A percentile compares a stretch with the other conserved stretches of the same genome.
These are phyloP conservation scores for Crenichthys baileyi DNA, from an alignment of 2,797 vertebrate genomes.

Conservation along the genomic window DNA sequence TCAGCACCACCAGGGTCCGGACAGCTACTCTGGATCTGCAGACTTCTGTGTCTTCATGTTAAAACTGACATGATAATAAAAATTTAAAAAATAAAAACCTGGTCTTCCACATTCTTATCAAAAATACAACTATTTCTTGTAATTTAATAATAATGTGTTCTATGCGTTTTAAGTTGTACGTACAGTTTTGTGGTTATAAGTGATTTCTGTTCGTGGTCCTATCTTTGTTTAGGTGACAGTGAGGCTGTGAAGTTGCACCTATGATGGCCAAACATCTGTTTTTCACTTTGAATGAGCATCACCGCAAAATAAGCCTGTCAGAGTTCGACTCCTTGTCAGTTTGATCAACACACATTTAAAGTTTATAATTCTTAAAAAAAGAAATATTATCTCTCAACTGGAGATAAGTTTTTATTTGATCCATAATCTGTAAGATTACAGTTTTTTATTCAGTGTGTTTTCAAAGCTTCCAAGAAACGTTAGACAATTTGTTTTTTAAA, in stretches of 20 bases:
- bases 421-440: background rate
- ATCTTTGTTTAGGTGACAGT: background rate
- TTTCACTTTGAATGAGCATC: background rate
- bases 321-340: background rate
- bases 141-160: background rate
- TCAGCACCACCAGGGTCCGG: constrained; percentile 64
- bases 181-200: background rate
- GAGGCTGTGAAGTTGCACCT: too few species aligned
- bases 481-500: background rate
- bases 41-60: background rate
- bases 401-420: background rate
- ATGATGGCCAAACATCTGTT: background rate
- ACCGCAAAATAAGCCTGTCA: background rate
- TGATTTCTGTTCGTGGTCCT: background rate
- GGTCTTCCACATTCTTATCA: background rate
- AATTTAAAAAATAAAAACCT: background rate
- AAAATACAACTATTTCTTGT: background rate
- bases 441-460: background rate
- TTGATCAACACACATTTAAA: background rate
- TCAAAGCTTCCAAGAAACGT: background rate
- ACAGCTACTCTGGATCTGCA: constrained; percentile 36
- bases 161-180: too few species aligned
- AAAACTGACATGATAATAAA: background rate
- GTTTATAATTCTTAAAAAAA: background rate
- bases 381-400: background rate